These are phyloP conservation scores for Oedothorax gibbosus DNA, from an alignment of 1,140 invertebrate species.

Conservation along the genomic window DNA sequence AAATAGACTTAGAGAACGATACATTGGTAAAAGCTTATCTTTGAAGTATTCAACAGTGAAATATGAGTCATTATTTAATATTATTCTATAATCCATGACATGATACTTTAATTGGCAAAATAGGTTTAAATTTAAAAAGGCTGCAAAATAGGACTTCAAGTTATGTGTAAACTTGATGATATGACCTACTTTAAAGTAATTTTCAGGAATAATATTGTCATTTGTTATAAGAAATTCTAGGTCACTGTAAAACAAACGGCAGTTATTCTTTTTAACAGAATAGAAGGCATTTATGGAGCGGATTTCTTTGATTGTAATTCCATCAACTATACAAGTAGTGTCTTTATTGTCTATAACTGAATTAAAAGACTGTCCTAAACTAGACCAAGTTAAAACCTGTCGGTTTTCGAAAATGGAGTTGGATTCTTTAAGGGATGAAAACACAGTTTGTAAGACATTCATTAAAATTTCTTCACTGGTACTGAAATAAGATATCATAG, in stretches of 20 bases:
- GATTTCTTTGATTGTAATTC: background rate
- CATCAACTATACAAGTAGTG: background rate
- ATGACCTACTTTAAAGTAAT: conserved; percentile 7
- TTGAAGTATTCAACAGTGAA: background rate
- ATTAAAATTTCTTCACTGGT: background rate
- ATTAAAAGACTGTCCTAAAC: background rate
- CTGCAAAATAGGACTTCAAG: background rate
- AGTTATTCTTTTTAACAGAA: background rate
- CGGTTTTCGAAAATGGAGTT: background rate
- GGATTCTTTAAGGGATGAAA: background rate
- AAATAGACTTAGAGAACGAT: conserved; percentile 9
- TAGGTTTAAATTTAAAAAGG: conserved; percentile 1
- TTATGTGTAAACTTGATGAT: conserved; percentile 3
- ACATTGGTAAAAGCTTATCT: background rate
- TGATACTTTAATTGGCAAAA: background rate
- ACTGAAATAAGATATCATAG: conserved; percentile 7
- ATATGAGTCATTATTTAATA: background rate
- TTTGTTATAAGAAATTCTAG: background rate
- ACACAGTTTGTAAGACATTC: background rate
- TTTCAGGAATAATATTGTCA: background rate
- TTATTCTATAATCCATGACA: conserved; percentile 7
- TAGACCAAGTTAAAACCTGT: background rate
- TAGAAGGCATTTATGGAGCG: background rate
- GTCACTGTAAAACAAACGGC: background rate
- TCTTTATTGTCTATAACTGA: background rate